Base-by-base conservation (phyloP, 1,140 invertebrate species). In the Drosophila pandora region DNA sequence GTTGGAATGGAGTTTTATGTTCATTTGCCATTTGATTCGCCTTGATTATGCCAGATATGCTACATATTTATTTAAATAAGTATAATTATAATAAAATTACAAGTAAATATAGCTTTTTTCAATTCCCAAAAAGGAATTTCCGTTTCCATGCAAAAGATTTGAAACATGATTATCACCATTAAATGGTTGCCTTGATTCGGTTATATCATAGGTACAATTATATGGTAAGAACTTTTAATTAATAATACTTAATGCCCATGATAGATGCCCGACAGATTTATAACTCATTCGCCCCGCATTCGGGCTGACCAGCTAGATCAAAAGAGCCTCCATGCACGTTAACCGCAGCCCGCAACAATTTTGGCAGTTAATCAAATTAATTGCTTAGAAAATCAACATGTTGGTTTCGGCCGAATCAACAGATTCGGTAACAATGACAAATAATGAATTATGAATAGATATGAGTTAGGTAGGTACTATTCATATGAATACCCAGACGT, bases 321-420 rank as follows among this genome's bases (percentile, higher is more conserved):
- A 84, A 83, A 68, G 52, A 58, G 65, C 54, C 48, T 32, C 25
- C 22, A 17, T 49, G 49, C 6, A 12, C 39, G 48, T 49, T 67
- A 85, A 87, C 83, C 83, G 79, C 82, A 82, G 83, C 57, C 75
- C 65, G 57, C 72, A 64, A 59, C 47, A 41, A 68, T 32, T 58
- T 67, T 68, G 78, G 74, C 83, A 88, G 79, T 88, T 88, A 88
- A 88, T 88, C 83, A 88, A 88, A 76, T 83, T 88, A 83, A 88
- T 88, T 88, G 83, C 79, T 73, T 64, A 88, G 83, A 88, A 87
- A 87, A 87, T 87, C 82, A 87, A 81, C 82, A 85, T 87, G 81
- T 85, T 64, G 39, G 61, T 43, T 43, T 43, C 49, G 61, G 63
- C 54, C 41, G 74, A 68, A 81, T 58, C 43, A 71, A 70, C 69